Evolutionary conservation across 2,797 vertebrate species (phyloP), one percentile per base, ranked within the genome.

Genomic region (Protosalanx chinensis): DNA sequence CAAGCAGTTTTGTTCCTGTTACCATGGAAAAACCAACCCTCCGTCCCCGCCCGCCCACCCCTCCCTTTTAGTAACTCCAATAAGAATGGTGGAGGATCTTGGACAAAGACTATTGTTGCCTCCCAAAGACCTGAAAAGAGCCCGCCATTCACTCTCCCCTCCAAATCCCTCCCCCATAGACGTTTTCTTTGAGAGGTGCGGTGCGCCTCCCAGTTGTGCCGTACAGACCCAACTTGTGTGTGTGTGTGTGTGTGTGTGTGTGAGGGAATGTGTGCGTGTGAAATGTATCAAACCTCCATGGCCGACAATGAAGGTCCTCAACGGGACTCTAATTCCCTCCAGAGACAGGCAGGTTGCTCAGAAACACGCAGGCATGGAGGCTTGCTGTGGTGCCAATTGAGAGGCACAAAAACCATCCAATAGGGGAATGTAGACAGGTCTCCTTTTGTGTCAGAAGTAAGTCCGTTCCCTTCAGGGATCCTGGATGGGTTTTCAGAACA

Each of bases 101-200:
- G 78, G 90, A 94, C 93, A 94, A 94, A 94, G 92, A 89, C 91
- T 81, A 94, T 94, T 94, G 93, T 93, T 92, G 88, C 86, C 83
- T 87, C 82, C 81, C 85, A 79, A 89, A 84, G 82, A 86, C 79
- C 67, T 90, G 87, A 89, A 87, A 90, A 81, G 87, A 79, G 76
- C 74, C 81, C 74, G 67, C 72, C 64, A 64, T 41, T 29, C 73
- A 74, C 72, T 63, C 69, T 68, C 69, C 63, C 75, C 81, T 80
- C 81, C 82, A 71, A 46, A 73, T 81, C 84, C 82, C 73, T 75
- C 84, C 78, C 78, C 82, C 72, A 86, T 82, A 86, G 90, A 91
- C 87, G 69, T 85, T 85, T 59, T 86, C 81, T 90, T 90, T 91
- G 90, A 92, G 90, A 92, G 91, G 89, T 76, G 84, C 84, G 84